These are phyloP conservation scores for Petrocephalus zakoni DNA, from an alignment of 2,113 vertebrate genomes.

Conservation along the genomic window DNA sequence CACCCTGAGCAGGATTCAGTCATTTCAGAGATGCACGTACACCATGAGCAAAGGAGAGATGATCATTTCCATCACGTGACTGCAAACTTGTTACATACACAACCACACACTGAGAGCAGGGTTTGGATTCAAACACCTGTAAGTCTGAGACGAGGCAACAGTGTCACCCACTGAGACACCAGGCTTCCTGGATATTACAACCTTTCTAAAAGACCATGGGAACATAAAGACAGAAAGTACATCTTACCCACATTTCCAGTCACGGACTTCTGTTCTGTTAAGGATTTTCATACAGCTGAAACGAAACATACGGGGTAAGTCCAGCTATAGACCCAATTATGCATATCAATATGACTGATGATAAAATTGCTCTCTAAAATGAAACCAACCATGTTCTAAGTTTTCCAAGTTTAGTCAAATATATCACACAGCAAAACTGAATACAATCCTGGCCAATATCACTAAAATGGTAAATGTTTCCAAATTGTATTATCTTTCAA, in stretches of 20 bases:
- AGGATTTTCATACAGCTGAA: slow-evolving; percentile 61
- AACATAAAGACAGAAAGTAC: background rate
- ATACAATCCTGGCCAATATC: background rate
- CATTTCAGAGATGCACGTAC: background rate
- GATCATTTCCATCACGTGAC: background rate
- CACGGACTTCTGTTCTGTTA: slow-evolving; percentile 49
- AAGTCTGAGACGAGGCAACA: background rate
- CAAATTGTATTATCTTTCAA: background rate
- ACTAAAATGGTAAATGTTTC: background rate
- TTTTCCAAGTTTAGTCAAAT: background rate
- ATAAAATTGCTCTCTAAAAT: background rate
- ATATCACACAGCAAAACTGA: background rate
- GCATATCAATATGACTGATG: background rate
- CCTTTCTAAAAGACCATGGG: background rate
- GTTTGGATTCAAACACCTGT: background rate
- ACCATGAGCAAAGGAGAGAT: background rate
- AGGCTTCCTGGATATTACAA: background rate
- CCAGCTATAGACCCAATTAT: background rate
- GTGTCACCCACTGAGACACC: background rate
- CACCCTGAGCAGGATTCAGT: background rate
- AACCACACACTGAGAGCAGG: background rate
- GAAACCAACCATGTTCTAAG: background rate
- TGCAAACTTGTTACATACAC: background rate
- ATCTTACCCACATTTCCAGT: slow-evolving; percentile 63
- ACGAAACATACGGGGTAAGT: background rate